phyloP scores from a whole-genome alignment of 2,113 vertebrate species.

The Alligator mississippiensis region DNA sequence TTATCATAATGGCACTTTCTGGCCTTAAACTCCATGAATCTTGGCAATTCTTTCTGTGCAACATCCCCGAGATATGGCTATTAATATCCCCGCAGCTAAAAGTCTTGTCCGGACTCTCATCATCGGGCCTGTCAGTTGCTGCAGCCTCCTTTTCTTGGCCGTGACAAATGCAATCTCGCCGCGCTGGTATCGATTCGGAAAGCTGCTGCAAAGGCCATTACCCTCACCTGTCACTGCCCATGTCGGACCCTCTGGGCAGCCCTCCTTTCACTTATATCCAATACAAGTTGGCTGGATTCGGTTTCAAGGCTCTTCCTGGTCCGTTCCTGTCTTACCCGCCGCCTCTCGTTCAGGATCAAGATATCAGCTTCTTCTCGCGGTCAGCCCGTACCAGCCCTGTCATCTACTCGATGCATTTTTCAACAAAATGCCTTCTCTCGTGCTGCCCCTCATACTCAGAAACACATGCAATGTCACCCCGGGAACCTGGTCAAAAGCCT shows the following conservation, averaged over 20 bases:
- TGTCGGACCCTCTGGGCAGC: background rate
- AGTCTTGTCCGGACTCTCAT: background rate
- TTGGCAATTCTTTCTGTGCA: background rate
- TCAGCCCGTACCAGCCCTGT: rapidly evolving
- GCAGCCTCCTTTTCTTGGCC: background rate
- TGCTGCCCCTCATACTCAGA: background rate
- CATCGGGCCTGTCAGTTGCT: background rate
- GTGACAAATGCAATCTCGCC: background rate
- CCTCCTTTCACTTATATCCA: background rate
- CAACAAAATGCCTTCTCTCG: background rate
- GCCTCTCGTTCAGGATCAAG: background rate
- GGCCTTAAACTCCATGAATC: slow-evolving; percentile 38
- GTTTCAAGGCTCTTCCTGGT: background rate
- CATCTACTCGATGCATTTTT: rapidly evolving
- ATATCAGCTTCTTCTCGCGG: rapidly evolving
- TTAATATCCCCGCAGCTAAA: background rate
- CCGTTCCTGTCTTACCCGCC: background rate
- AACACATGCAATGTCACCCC: background rate
- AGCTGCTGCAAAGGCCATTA: background rate
- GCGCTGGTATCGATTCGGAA: background rate
- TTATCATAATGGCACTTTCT: slow-evolving; percentile 54
- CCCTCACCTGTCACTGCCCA: rapidly evolving
- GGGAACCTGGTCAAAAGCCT: background rate
- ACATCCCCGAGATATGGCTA: background rate
- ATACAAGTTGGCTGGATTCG: background rate